A percentile compares a stretch with the other conserved stretches of the same genome.
Conservation (phyloP, 2,113 vertebrate genomes). For the Lepisosteus oculatus region DNA sequence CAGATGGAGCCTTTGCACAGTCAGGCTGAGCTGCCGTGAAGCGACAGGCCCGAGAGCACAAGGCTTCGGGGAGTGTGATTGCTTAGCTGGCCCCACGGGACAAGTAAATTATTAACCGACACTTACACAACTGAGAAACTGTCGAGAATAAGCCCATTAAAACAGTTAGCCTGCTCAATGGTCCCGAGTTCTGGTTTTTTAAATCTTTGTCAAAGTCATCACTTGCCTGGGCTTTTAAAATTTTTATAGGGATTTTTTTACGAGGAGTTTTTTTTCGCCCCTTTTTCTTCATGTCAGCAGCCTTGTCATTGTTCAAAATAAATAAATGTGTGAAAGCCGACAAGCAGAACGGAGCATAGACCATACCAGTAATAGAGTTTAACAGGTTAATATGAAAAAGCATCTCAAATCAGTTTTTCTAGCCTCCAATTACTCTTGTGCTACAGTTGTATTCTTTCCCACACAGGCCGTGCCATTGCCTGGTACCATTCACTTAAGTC, state of each 20-base stretch:
- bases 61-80: slow-evolving; percentile 39
- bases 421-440: background rate
- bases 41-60: slow-evolving; percentile 38
- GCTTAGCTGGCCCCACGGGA: slow-evolving; percentile 52
- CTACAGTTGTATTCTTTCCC: slow-evolving; percentile 1
- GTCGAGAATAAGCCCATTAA: slow-evolving; percentile 69
- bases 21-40: slow-evolving; percentile 37
- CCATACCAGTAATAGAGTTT: background rate
- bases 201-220: slow-evolving; percentile 58
- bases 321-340: slow-evolving; percentile 16
- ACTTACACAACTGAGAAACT: slow-evolving; percentile 60
- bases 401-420: background rate
- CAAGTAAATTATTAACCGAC: slow-evolving; percentile 68
- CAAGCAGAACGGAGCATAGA: slow-evolving; percentile 1
- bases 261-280: background rate
- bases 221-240: slow-evolving; percentile 35
- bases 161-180: slow-evolving; percentile 56
- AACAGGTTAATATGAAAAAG: background rate
- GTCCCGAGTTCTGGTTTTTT: slow-evolving; percentile 50
- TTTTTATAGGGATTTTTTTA: slow-evolving; percentile 15
- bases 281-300: slow-evolving; percentile 23
- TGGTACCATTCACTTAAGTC: slow-evolving; percentile 58
- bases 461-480: slow-evolving; percentile 53
- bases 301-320: slow-evolving; percentile 38
- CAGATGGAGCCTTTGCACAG: slow-evolving; percentile 33